phyloP scores from a whole-genome alignment of 2,113 vertebrate species.

The Chamaetylas fuelleborni region DNA sequence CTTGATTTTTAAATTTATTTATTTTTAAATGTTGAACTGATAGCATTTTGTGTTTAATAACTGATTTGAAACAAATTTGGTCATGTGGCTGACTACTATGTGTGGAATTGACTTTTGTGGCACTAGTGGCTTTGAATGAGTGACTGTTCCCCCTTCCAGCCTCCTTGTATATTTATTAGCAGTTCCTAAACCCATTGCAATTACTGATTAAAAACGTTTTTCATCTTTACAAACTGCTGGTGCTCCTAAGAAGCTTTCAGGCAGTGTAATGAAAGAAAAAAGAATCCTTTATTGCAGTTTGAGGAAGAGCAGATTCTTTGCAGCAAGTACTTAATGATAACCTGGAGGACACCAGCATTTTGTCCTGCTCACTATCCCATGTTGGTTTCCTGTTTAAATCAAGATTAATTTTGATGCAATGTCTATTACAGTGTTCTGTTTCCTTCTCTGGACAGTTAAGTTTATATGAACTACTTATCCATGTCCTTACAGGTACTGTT shows the following conservation, averaged over 20 bases:
- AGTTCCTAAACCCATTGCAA: slow-evolving; percentile 55
- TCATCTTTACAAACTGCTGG: slow-evolving; percentile 53
- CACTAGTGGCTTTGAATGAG: background rate
- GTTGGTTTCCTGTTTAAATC: slow-evolving; percentile 26
- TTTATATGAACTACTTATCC: background rate
- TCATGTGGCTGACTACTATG: background rate
- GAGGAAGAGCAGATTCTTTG: slow-evolving; percentile 3
- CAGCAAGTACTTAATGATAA: slow-evolving; percentile 37
- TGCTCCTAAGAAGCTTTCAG: slow-evolving; percentile 66
- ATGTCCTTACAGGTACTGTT: background rate
- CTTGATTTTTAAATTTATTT: no score
- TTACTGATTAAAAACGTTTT: slow-evolving; percentile 55
- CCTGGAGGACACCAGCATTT: background rate
- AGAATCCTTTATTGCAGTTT: slow-evolving; percentile 50
- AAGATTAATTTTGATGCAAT: background rate
- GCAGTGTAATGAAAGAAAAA: slow-evolving; percentile 55
- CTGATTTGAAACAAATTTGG: background rate
- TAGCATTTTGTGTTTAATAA: background rate
- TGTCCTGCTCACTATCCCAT: background rate
- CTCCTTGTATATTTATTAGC: slow-evolving; percentile 55
- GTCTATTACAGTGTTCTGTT: background rate
- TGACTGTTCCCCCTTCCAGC: background rate
- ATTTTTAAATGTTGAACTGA: background rate
- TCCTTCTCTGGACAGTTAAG: background rate
- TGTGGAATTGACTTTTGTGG: background rate